These are phyloP conservation scores for Cephalotes varians DNA, from an alignment of 2,888 invertebrate species.

Conservation along the genomic window DNA sequence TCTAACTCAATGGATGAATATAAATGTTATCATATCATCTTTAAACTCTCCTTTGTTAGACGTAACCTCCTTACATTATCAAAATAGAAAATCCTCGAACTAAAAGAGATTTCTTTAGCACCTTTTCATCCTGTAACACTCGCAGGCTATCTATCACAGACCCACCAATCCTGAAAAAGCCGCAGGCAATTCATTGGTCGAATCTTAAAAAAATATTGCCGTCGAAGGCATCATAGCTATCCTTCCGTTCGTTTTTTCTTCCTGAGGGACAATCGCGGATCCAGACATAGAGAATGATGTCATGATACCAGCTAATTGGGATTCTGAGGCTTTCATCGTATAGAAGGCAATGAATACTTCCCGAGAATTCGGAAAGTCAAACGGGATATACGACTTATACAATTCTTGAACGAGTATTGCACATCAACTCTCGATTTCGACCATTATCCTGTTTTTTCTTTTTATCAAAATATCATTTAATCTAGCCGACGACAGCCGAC, in stretches of 20 bases:
- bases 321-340: slow-evolving; percentile 41
- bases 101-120: slow-evolving; percentile 73
- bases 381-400: slow-evolving; percentile 12
- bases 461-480: slow-evolving; percentile 79
- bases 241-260: slow-evolving; percentile 46
- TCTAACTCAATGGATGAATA: slow-evolving; percentile 41
- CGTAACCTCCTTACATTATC: slow-evolving; percentile 64
- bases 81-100: slow-evolving; percentile 72
- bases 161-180: slow-evolving; percentile 76
- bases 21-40: slow-evolving; percentile 40
- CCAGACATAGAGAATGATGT: slow-evolving; percentile 43
- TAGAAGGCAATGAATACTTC: slow-evolving; percentile 46
- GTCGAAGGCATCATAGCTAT: slow-evolving; percentile 67
- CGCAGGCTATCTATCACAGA: slow-evolving; percentile 78
- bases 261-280: slow-evolving; percentile 19
- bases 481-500: slow-evolving; percentile 50
- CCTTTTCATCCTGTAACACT: slow-evolving; percentile 73
- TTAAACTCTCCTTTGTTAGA: slow-evolving; percentile 43
- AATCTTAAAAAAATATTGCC: slow-evolving; percentile 78
- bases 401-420: slow-evolving; percentile 44
- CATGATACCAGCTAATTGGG: slow-evolving; percentile 38
- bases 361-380: slow-evolving; percentile 38
- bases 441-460: slow-evolving; percentile 6
- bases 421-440: slow-evolving; percentile 38
- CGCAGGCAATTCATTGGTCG: slow-evolving; percentile 73